phyloP scores from a whole-genome alignment of 2,113 vertebrate species.

The Aptenodytes patagonicus region DNA sequence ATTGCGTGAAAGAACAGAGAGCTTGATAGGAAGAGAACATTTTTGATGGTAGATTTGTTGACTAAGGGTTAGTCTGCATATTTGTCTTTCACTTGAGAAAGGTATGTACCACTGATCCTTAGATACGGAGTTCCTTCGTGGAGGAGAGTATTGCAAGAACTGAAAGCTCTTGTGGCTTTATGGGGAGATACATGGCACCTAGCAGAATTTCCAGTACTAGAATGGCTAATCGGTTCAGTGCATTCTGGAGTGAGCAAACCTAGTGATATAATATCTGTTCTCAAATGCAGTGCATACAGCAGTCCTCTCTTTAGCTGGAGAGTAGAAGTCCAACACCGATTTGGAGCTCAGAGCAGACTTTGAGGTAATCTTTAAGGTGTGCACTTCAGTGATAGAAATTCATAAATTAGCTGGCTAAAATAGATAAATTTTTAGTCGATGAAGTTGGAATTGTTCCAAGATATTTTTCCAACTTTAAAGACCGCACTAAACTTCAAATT shows the following conservation, averaged over 20 bases:
- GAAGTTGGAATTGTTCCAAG: not conserved
- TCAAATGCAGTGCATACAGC: not conserved
- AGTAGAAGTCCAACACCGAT: not conserved
- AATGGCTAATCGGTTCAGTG: not conserved
- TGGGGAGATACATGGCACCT: not conserved
- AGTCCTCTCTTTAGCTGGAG: not conserved
- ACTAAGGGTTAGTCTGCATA: slow-evolving; percentile 5
- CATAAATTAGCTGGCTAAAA: not conserved
- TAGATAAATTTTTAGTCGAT: not conserved
- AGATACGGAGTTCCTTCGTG: not conserved
- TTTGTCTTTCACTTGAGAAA: slow-evolving; percentile 40
- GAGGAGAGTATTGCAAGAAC: not conserved
- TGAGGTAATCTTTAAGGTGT: not conserved
- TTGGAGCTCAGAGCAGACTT: not conserved
- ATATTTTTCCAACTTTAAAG: not conserved
- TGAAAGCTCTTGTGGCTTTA: not conserved
- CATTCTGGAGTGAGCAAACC: not conserved
- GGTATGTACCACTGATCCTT: not conserved
- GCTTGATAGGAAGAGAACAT: not conserved
- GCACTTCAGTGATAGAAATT: not conserved
- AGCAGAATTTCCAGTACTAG: not conserved
- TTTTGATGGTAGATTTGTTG: not conserved
- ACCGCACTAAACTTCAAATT: not conserved
- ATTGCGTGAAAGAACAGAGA: not conserved
- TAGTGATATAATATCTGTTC: not conserved